phyloP scores from a whole-genome alignment of 1,140 invertebrate genomes.

The Idris sp. region DNA sequence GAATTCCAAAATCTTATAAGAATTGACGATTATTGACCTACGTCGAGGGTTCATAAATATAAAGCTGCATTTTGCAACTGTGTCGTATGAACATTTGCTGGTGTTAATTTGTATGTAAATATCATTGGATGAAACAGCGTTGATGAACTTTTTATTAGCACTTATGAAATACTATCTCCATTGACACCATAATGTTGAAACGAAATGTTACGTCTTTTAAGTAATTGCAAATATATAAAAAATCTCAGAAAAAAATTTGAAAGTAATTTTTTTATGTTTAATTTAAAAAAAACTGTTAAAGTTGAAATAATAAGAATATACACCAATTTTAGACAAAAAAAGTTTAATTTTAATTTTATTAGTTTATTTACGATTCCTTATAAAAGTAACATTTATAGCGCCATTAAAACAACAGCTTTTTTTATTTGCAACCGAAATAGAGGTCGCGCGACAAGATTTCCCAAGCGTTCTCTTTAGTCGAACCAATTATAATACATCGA shows the following conservation, averaged over 20 bases:
- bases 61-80: slow-evolving; percentile 26
- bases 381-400: too few species aligned
- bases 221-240: slow-evolving; percentile 51
- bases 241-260: too few species aligned
- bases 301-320: too few species aligned
- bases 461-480: slow-evolving; percentile 22
- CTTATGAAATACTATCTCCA: slow-evolving; percentile 42
- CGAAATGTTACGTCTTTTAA: slow-evolving; percentile 29
- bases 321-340: too few species aligned
- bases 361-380: too few species aligned
- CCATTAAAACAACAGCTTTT: too few species aligned
- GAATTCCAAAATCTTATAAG: slow-evolving; percentile 6
- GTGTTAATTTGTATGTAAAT: slow-evolving; percentile 54
- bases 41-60: slow-evolving; percentile 21
- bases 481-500: slow-evolving; percentile 37
- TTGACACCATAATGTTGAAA: slow-evolving; percentile 40
- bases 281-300: too few species aligned
- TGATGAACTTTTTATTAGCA: slow-evolving; percentile 53
- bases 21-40: slow-evolving; percentile 15
- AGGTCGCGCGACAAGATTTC: slow-evolving; percentile 40
- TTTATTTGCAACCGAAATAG: slow-evolving; percentile 1
- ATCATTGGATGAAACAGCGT: slow-evolving; percentile 35
- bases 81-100: slow-evolving; percentile 24
- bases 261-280: too few species aligned
- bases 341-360: too few species aligned